Base-by-base conservation (phyloP, 2,797 vertebrate genomes). In the Buphagus erythrorhynchus region DNA sequence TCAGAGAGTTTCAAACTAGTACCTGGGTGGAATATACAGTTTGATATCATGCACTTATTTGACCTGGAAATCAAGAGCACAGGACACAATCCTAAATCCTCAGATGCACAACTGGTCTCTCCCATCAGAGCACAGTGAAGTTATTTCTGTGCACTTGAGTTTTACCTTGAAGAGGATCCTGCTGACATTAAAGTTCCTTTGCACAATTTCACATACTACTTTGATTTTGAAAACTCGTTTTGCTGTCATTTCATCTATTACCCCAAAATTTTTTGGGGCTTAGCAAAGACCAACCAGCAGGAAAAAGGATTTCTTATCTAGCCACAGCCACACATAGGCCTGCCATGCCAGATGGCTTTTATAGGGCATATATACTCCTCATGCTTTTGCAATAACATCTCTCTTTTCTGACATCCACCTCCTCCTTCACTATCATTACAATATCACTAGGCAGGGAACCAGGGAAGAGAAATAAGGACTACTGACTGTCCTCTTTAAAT, bases 201-300 rank as follows among this genome's bases (percentile, higher is more conserved):
- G 87, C 84, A 89, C 81, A 91, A 82, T 95, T 89, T 91, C 81
- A 89, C 77, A 85, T 55, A 67, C 48, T 55, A 13, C 87, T 89
- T 95, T 76, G 85, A 92, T 92, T 95, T 28, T 52, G 40, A 92
- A 91, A 95, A 76, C 71, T 94, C 81, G 73, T 95, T 93, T 95
- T 87, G 52, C 84, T 87, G 77, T 67, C 75, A 91, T 91, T 93
- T 95, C 75, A 92, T 97, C 80, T 89, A 55, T 83, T 87, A 87
- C 67, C 48, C 74, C 74, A 76, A 87, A 93, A 93, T 13, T 79
- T 91, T 82, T 87, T 81, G 29, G 80, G 80, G 73, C 58, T 90
- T 93, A 90, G 48, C 78, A 91, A 85, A 96, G 86, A 36, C 52
- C 78, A 93, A 85, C 22, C 63, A 89, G 45, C 43, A 82, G 48